Percentiles rank a stretch among this genome's conserved stretches.
Evolutionary conservation across 2,113 vertebrate species (phyloP).

Genomic region (Lophius piscatorius): DNA sequence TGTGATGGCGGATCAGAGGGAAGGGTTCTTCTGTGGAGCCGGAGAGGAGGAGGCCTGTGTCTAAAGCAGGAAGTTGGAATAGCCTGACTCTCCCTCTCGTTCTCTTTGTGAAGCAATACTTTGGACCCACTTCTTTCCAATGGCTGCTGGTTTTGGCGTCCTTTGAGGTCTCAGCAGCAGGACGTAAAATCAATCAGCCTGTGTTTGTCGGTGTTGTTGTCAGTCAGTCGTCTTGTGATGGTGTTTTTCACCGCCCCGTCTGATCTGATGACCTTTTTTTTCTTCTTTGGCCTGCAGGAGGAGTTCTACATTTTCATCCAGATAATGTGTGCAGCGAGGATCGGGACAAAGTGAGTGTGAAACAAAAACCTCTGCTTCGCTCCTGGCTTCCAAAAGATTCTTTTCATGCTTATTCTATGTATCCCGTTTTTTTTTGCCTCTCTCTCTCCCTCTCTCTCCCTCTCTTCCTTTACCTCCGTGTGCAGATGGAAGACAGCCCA

Average conservation of each 20-base stretch:
- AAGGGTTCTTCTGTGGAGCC: constrained; percentile 38
- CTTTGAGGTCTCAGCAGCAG: no score
- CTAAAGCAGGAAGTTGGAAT: constrained; percentile 34
- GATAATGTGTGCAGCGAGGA: constrained; percentile 76
- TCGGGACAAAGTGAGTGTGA: constrained; percentile 77
- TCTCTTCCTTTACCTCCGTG: constrained; percentile 6
- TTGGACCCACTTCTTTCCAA: no score
- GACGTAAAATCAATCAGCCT: no score
- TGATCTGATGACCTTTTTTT: constrained; percentile 46
- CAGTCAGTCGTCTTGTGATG: constrained; percentile 55
- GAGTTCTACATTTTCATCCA: constrained; percentile 74
- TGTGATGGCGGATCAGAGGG: constrained; percentile 42
- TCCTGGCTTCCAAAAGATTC: constrained; percentile 45
- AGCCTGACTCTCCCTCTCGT: not conserved
- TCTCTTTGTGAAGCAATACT: no score
- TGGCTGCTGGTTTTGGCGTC: no score
- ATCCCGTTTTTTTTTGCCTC: not conserved
- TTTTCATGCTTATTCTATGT: constrained; percentile 18
- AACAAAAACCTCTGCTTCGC: constrained; percentile 35
- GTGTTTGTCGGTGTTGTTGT: constrained; percentile 30
- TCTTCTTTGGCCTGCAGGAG: constrained; percentile 64
- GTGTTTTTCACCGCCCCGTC: constrained; percentile 42
- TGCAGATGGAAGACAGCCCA: constrained; percentile 94
- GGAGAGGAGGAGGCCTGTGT: constrained; percentile 25
- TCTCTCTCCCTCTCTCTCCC: not conserved